Evolutionary conservation across 2,888 invertebrate genomes (phyloP), one percentile per base, ranked within the genome.

Genomic region (Syrista parreyssii): DNA sequence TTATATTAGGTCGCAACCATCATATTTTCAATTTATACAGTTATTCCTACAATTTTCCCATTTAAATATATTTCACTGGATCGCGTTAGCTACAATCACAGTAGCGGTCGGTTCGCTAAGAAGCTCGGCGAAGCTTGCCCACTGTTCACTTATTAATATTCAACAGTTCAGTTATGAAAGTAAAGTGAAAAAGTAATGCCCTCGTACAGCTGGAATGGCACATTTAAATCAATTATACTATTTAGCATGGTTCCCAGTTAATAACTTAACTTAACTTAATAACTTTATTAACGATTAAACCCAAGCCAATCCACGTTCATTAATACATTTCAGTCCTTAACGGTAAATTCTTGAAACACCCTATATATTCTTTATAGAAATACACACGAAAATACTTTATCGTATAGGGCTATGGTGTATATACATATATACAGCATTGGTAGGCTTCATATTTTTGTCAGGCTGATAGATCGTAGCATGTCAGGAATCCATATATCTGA

Each of bases 91-190:
- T 31, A 55, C 31, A 12, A 23, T 71, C 32, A 81, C 81, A 83
- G 82, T 78, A 79, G 80, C 76, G 76, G 68, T 71, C 33, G 30
- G 30, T 31, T 68, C 79, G 84, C 84, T 88, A 87, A 88, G 87
- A 87, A 88, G 88, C 88, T 79, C 74, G 76, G 30, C 85, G 84
- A 81, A 83, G 84, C 85, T 84, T 82, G 85, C 87, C 86, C 83
- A 85, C 85, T 84, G 84, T 33, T 78, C 55, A 84, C 90, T n/a
- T n/a, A 90, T 90, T 90, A 90, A 90, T 90, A 90, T 90, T 90
- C 90, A 90, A 90, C 90, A 86, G 86, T 89, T 89, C 89, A 89
- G 90, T 90, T 90, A 90, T 90, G 90, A 90, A 90, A 90, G 89
- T 90, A 89, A 90, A 90, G 90, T 90, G 90, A 90, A 90, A 90